A percentile compares a stretch with the other conserved stretches of the same genome.
Evolutionary conservation across 2,113 vertebrate genomes (phyloP).

Genomic region (Scalopus aquaticus): DNA sequence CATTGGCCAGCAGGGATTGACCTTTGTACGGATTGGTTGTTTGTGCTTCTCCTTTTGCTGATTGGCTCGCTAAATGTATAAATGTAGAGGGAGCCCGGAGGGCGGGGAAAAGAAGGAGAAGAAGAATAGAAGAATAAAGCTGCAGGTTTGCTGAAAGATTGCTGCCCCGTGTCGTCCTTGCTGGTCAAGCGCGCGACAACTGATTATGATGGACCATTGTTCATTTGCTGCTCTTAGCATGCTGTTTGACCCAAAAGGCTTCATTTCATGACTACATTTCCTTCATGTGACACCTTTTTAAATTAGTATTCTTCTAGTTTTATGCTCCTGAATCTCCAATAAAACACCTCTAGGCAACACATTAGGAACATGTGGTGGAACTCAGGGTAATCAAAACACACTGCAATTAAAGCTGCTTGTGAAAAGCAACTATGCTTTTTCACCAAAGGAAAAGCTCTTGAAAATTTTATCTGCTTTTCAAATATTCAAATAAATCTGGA

Average conservation of each 20-base stretch:
- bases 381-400: conserved; percentile 38
- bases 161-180: too few relatives aligned
- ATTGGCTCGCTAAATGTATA: too few relatives aligned
- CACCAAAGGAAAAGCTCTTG: background rate
- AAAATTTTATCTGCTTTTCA: background rate
- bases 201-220: too few relatives aligned
- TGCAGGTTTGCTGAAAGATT: too few relatives aligned
- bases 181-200: too few relatives aligned
- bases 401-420: background rate
- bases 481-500: conserved; percentile 23
- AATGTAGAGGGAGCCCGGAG: too few relatives aligned
- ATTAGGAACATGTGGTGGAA: background rate
- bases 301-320: background rate
- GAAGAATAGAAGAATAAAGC: too few relatives aligned
- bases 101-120: too few relatives aligned
- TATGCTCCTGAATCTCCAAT: conserved; percentile 26
- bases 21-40: too few relatives aligned
- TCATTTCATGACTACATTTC: conserved; percentile 16
- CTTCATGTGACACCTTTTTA: conserved; percentile 39
- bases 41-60: too few relatives aligned
- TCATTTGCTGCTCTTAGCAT: background rate
- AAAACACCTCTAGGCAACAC: conserved; percentile 38
- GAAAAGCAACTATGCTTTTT: conserved; percentile 29
- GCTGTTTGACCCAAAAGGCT: background rate
- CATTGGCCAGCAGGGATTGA: too few relatives aligned